Evolutionary conservation across 2,888 invertebrate genomes (phyloP).

Genomic region (Sinopyrophorus schimmeli): DNA sequence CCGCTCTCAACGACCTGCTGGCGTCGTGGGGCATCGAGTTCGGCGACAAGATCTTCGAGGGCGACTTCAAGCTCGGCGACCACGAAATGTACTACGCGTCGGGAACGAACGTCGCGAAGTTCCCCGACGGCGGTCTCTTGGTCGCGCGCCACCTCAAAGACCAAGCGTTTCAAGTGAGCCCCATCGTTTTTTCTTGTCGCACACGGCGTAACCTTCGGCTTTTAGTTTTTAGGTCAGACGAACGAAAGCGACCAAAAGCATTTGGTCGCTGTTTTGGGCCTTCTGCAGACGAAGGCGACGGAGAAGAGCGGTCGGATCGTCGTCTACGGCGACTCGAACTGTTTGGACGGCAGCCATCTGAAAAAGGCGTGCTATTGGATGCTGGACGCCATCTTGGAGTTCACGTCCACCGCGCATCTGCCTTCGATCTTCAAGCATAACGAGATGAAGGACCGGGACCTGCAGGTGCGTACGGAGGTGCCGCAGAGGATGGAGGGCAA

Average conservation of each 20-base stretch:
- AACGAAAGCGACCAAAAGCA: constrained; percentile 54
- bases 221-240: too few species aligned
- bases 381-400: constrained; percentile 86
- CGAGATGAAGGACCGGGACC: constrained; percentile 40
- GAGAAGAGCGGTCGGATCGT: constrained; percentile 74
- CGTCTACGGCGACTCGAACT: constrained; percentile 97
- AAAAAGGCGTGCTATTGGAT: constrained; percentile 92
- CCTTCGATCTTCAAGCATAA: constrained; percentile 75
- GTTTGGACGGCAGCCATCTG: constrained; percentile 86
- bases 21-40: constrained; percentile 82
- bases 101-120: constrained; percentile 83
- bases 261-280: constrained; percentile 71
- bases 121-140: constrained; percentile 78
- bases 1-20: constrained; percentile 89
- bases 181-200: constrained; percentile 21
- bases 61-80: constrained; percentile 84
- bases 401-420: constrained; percentile 78
- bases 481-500: constrained; percentile 81
- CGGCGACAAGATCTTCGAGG: constrained; percentile 83
- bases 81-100: constrained; percentile 91
- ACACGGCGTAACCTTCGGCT: too few species aligned
- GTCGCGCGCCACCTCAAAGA: constrained; percentile 77
- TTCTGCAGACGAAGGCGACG: constrained; percentile 63
- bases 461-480: constrained; percentile 55
- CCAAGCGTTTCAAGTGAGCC: constrained; percentile 74